Conservation (phyloP, 2,113 vertebrate genomes). For the Psilopsiagon aurifrons region DNA sequence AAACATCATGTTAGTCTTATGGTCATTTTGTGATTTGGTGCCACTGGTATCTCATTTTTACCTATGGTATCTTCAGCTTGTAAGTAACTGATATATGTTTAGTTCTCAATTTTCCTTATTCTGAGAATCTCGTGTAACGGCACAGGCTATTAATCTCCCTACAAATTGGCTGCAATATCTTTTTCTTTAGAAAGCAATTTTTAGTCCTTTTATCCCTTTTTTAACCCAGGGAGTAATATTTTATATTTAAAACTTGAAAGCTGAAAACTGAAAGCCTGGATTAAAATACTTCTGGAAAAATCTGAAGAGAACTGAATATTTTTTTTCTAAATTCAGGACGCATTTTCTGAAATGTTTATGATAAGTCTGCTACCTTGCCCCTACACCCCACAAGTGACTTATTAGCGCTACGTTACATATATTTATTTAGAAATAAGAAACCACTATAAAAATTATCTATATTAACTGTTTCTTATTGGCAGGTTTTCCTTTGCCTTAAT, state of each 20-base stretch:
- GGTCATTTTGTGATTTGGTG: background rate
- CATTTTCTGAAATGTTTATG: background rate
- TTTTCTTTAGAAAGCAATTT: conserved; percentile 10
- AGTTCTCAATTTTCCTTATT: background rate
- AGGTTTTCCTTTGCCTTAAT: background rate
- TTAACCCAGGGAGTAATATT: background rate
- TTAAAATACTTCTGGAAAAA: background rate
- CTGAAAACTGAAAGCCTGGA: background rate
- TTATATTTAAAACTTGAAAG: conserved; percentile 12
- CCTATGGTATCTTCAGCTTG: background rate
- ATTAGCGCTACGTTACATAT: background rate
- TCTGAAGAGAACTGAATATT: background rate
- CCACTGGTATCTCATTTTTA: background rate
- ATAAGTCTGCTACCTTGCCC: background rate
- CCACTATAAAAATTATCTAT: background rate
- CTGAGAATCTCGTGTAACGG: background rate
- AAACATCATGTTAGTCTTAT: background rate
- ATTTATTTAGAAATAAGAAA: background rate
- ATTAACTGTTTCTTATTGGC: background rate
- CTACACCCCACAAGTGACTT: background rate
- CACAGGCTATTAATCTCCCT: background rate
- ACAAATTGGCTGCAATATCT: background rate
- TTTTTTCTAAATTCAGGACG: background rate
- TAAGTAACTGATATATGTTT: background rate
- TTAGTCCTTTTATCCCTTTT: background rate